phyloP scores from a whole-genome alignment of 1,140 invertebrate genomes.

The Philaenus spumarius region DNA sequence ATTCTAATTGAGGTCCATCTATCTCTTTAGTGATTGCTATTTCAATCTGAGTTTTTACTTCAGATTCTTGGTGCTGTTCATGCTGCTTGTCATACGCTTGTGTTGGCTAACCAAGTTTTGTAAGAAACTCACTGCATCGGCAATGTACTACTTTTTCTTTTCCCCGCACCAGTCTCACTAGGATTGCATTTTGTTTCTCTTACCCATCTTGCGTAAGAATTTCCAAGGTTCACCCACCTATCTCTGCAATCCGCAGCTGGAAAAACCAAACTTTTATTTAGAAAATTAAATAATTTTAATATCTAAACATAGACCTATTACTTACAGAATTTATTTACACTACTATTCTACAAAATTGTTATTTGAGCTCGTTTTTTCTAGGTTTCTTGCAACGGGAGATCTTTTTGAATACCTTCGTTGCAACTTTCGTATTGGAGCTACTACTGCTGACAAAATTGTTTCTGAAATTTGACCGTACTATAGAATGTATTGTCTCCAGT shows the following conservation, averaged over 20 bases:
- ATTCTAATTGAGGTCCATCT: no score
- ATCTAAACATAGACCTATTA: no score
- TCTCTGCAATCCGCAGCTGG: conserved; percentile 2
- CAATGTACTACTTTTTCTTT: conserved; percentile 15
- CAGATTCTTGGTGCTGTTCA: no score
- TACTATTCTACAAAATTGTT: no score
- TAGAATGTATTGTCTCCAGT: conserved; percentile 5
- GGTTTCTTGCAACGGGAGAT: conserved; percentile 13
- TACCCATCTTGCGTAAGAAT: conserved; percentile 11
- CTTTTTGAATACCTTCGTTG: conserved; percentile 11
- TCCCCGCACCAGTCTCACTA: conserved; percentile 5
- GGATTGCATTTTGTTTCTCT: background rate
- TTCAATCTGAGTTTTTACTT: no score
- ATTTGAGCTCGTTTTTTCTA: no score
- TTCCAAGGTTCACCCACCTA: conserved; percentile 8
- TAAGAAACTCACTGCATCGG: conserved; percentile 14
- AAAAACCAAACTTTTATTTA: conserved; percentile 7
- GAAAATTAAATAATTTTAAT: no score
- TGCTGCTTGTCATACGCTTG: conserved; percentile 5
- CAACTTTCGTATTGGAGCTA: conserved; percentile 14
- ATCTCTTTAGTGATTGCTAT: no score
- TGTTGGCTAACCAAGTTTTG: background rate
- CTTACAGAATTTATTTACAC: no score
- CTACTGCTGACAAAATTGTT: conserved; percentile 11
- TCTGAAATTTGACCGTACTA: background rate